phyloP scores from a whole-genome alignment of 2,888 invertebrate species.

The Hoplodrina ambigua region DNA sequence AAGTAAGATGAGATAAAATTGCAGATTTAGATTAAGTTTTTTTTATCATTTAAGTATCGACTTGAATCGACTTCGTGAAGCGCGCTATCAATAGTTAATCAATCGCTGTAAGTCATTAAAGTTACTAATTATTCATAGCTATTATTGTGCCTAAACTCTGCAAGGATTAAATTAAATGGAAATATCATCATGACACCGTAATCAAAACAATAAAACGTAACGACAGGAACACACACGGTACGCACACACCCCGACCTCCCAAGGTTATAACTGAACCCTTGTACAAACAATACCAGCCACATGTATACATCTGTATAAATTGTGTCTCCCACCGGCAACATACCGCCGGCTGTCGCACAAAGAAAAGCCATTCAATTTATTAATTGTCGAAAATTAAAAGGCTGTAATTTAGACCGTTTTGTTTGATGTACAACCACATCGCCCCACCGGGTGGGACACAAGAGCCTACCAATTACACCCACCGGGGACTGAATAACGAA shows the following conservation, averaged over 20 bases:
- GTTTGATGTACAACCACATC: slow-evolving; percentile 75
- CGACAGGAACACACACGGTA: slow-evolving; percentile 8
- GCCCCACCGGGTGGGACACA: slow-evolving; percentile 62
- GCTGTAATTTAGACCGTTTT: slow-evolving; percentile 72
- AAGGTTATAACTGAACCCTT: slow-evolving; percentile 19
- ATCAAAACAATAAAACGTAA: slow-evolving; percentile 35
- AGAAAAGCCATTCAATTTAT: slow-evolving; percentile 71
- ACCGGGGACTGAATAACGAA: slow-evolving; percentile 76
- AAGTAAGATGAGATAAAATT: neutral
- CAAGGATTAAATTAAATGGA: neutral
- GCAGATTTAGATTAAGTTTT: too few species aligned
- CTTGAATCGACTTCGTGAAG: neutral
- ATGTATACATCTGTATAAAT: slow-evolving; percentile 38
- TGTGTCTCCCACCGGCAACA: slow-evolving; percentile 45
- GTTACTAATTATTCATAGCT: too few species aligned
- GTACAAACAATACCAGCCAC: slow-evolving; percentile 27
- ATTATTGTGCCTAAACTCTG: neutral
- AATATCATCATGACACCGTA: slow-evolving; percentile 7
- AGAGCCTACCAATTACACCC: slow-evolving; percentile 77
- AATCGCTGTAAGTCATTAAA: too few species aligned
- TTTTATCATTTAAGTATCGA: neutral
- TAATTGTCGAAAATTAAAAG: slow-evolving; percentile 78
- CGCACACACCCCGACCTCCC: neutral
- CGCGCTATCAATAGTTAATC: too few species aligned
- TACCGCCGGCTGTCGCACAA: slow-evolving; percentile 54